A percentile compares a stretch with the other conserved stretches of the same genome.
Evolutionary conservation across 1,140 invertebrate species (phyloP).

Genomic region (Tetramorium alpestre): DNA sequence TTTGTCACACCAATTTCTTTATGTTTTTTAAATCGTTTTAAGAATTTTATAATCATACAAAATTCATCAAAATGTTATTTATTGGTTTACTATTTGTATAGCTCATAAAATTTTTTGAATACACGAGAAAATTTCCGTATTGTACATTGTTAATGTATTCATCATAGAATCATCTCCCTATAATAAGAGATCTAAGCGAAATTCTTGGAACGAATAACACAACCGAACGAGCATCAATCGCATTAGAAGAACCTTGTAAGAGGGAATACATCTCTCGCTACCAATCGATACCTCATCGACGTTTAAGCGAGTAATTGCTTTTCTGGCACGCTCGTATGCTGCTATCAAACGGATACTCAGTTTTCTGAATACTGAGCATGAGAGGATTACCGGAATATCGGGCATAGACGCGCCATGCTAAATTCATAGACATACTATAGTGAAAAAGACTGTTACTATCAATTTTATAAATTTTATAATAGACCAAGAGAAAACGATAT

Average conservation of each 20-base stretch:
- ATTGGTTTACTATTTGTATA: too few species aligned
- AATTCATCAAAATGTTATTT: too few species aligned
- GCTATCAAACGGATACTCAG: slow-evolving; percentile 25
- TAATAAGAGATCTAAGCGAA: not conserved
- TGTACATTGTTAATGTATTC: not conserved
- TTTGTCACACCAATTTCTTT: too few species aligned
- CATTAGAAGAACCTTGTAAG: slow-evolving; percentile 51
- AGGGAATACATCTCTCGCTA: not conserved
- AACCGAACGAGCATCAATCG: slow-evolving; percentile 49
- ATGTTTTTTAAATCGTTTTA: too few species aligned
- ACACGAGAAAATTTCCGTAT: not conserved
- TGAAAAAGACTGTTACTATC: not conserved
- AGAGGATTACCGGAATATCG: slow-evolving; percentile 19
- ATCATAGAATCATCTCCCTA: not conserved
- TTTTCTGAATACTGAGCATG: slow-evolving; percentile 39
- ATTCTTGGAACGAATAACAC: slow-evolving; percentile 10
- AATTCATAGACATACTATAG: slow-evolving; percentile 26
- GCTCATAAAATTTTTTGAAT: not conserved
- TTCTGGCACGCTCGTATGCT: slow-evolving; percentile 16
- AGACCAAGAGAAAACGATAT: not conserved
- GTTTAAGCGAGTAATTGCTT: slow-evolving; percentile 67
- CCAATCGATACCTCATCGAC: slow-evolving; percentile 31
- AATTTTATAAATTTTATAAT: slow-evolving; percentile 1
- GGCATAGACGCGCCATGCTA: slow-evolving; percentile 6
- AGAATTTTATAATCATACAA: too few species aligned